phyloP scores from a whole-genome alignment of 2,797 vertebrate genomes.

The Anabacerthia variegaticeps region DNA sequence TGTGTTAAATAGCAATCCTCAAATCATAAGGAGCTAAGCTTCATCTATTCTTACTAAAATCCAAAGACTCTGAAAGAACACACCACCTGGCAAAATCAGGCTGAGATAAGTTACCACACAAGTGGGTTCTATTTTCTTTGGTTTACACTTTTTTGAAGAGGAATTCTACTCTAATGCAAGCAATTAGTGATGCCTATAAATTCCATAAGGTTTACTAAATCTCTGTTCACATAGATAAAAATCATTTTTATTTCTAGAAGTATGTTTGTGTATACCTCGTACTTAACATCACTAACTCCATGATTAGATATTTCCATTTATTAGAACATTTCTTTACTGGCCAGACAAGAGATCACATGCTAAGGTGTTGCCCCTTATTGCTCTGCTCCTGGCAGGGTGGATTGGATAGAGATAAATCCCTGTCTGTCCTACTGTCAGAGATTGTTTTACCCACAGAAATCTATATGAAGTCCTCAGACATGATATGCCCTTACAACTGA shows the following conservation, averaged over 20 bases:
- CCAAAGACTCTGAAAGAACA: neutral
- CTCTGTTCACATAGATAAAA: neutral
- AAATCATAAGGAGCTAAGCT: neutral
- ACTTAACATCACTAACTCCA: neutral
- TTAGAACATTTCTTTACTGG: neutral
- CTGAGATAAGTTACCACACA: neutral
- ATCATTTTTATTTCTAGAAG: neutral
- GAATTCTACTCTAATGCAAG: neutral
- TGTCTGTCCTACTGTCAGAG: neutral
- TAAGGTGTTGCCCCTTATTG: neutral
- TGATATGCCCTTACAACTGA: neutral
- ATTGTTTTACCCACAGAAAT: neutral
- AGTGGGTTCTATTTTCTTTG: neutral
- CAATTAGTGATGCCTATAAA: neutral
- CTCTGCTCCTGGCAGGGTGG: neutral
- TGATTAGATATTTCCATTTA: neutral
- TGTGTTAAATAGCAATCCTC: neutral
- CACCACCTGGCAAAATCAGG: neutral
- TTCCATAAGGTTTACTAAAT: neutral
- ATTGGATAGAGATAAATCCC: neutral
- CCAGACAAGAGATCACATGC: neutral
- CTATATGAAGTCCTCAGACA: neutral
- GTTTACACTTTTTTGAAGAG: neutral
- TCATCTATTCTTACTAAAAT: neutral
- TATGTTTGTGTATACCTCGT: neutral